These are phyloP conservation scores for Gephyroberyx darwinii DNA, from an alignment of 2,797 vertebrate genomes.

Conservation along the genomic window DNA sequence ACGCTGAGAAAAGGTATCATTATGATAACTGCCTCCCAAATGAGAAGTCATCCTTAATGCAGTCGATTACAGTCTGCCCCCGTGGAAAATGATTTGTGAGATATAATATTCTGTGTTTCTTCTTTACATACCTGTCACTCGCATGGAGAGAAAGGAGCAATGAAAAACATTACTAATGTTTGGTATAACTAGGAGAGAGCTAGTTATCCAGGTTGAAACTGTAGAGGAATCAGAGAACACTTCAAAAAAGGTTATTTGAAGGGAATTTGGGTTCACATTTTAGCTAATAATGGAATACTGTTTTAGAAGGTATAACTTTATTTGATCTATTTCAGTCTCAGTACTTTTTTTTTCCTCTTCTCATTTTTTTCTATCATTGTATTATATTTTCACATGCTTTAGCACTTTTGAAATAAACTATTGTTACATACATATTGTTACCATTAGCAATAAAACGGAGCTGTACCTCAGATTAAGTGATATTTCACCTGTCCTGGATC, in stretches of 20 bases:
- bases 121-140: conserved; percentile 39
- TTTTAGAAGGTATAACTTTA: not conserved
- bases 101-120: conserved; percentile 35
- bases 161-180: not conserved
- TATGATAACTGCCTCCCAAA: conserved; percentile 68
- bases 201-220: not conserved
- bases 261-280: too few relatives aligned
- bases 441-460: not conserved
- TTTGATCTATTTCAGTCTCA: conserved; percentile 7
- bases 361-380: conserved; percentile 1
- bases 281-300: not conserved
- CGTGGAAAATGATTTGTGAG: conserved; percentile 33
- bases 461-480: conserved; percentile 8
- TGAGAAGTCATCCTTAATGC: conserved; percentile 66
- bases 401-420: too few relatives aligned
- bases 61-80: conserved; percentile 47
- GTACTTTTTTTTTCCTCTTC: conserved; percentile 12
- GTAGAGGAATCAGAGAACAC: not conserved
- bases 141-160: conserved; percentile 9
- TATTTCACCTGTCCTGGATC: conserved; percentile 2
- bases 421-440: too few relatives aligned
- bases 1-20: conserved; percentile 68
- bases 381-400: not conserved
- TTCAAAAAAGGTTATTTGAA: not conserved
- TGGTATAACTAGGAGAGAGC: not conserved